phyloP scores from a whole-genome alignment of 2,797 vertebrate genomes.

The Cygnus olor region DNA sequence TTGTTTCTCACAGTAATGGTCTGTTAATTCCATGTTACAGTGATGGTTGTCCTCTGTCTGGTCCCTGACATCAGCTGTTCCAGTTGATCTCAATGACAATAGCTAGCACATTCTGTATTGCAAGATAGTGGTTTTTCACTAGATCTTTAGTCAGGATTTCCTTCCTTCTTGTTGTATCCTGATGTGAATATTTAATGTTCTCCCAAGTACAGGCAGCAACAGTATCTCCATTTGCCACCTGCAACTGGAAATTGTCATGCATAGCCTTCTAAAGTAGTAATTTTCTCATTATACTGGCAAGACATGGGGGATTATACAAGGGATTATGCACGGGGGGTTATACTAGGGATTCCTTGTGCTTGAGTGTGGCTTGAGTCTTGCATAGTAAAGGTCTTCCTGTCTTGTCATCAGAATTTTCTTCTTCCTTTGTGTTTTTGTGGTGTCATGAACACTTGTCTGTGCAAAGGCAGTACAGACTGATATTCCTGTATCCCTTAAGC shows the following conservation, averaged over 20 bases:
- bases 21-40: not conserved
- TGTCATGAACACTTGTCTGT: not conserved
- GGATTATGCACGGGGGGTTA: not conserved
- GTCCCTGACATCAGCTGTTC: not conserved
- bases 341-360: not conserved
- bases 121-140: not conserved
- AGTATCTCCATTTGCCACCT: not conserved
- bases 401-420: not conserved
- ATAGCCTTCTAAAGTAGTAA: not conserved
- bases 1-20: not conserved
- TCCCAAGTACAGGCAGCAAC: not conserved
- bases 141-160: not conserved
- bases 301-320: not conserved
- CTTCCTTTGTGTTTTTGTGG: not conserved
- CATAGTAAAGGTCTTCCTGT: not conserved
- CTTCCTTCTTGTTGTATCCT: not conserved
- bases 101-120: not conserved
- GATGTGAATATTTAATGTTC: not conserved
- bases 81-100: not conserved
- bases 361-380: not conserved
- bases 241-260: not conserved
- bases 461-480: not conserved
- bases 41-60: not conserved
- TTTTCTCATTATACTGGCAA: not conserved
- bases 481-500: not conserved